A percentile compares a stretch with the other conserved stretches of the same genome.
These are phyloP conservation scores for Stylophora pistillata DNA, from an alignment of 64 coral and sea anemone genomes.

Conservation along the genomic window DNA sequence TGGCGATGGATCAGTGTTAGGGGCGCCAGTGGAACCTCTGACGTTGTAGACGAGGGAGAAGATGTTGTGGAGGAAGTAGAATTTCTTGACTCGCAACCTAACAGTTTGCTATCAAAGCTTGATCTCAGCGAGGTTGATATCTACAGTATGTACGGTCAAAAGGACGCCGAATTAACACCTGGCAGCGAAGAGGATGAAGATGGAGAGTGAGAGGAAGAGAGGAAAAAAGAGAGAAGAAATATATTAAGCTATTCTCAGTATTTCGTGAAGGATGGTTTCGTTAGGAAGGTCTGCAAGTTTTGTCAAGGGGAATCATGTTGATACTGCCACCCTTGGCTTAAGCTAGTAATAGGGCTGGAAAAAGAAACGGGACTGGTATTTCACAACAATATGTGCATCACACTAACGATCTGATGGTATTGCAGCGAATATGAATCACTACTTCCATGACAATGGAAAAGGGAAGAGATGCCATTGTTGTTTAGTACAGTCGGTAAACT, in stretches of 20 bases:
- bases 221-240: neutral
- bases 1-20: conserved; percentile 14
- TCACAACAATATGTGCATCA: too few relatives aligned
- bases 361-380: too few relatives aligned
- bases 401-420: too few relatives aligned
- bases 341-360: too few relatives aligned
- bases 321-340: too few relatives aligned
- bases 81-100: neutral
- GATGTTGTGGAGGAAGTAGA: conserved; percentile 25
- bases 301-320: too few relatives aligned
- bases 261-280: neutral
- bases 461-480: too few relatives aligned
- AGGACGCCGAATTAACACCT: neutral
- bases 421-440: too few relatives aligned
- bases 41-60: conserved; percentile 29
- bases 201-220: neutral
- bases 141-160: conserved; percentile 25
- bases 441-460: too few relatives aligned
- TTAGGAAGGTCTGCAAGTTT: too few relatives aligned
- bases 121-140: conserved; percentile 63
- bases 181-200: conserved; percentile 1
- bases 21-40: neutral
- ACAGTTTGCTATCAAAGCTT: conserved; percentile 28
- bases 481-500: too few relatives aligned
- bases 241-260: neutral